Percentiles rank a stretch among this genome's conserved stretches.
These are phyloP conservation scores for Oppia nitens DNA, from an alignment of 1,140 invertebrate genomes.

Conservation along the genomic window DNA sequence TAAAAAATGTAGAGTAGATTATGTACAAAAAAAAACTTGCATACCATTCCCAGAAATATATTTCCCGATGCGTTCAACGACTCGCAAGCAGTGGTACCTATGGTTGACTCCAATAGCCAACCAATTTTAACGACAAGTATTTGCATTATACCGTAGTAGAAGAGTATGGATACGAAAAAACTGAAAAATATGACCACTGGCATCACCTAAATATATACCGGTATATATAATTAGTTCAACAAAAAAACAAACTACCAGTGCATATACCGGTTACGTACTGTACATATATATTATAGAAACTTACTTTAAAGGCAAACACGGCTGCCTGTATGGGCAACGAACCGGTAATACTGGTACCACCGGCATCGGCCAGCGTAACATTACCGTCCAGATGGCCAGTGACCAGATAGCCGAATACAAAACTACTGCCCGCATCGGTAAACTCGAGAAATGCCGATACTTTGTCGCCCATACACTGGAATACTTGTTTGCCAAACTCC, in stretches of 20 bases:
- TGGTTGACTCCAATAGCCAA: slow-evolving; percentile 45
- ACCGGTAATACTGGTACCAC: slow-evolving; percentile 5
- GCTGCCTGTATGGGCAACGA: slow-evolving; percentile 18
- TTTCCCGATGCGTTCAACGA: slow-evolving; percentile 76
- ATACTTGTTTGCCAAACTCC: slow-evolving; percentile 50
- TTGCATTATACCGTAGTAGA: slow-evolving; percentile 73
- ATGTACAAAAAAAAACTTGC: neutral
- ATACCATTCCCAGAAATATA: slow-evolving; percentile 71
- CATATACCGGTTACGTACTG: neutral
- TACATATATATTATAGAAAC: slow-evolving; percentile 21
- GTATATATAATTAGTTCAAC: no score
- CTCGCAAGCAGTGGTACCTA: slow-evolving; percentile 78
- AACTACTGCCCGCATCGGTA: slow-evolving; percentile 53
- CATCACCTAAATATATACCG: slow-evolving; percentile 46
- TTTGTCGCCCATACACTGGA: slow-evolving; percentile 56
- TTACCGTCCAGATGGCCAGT: slow-evolving; percentile 24
- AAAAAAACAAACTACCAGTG: no score
- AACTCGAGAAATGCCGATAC: slow-evolving; percentile 57
- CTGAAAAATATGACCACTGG: slow-evolving; percentile 81
- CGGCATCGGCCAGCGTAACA: neutral
- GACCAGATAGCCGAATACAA: slow-evolving; percentile 66
- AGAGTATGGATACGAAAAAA: slow-evolving; percentile 66
- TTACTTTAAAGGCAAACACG: slow-evolving; percentile 64
- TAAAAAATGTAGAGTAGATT: neutral
- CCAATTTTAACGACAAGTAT: slow-evolving; percentile 66